Conservation (phyloP, 2,113 vertebrate species). For the Tachuris rubrigastra region DNA sequence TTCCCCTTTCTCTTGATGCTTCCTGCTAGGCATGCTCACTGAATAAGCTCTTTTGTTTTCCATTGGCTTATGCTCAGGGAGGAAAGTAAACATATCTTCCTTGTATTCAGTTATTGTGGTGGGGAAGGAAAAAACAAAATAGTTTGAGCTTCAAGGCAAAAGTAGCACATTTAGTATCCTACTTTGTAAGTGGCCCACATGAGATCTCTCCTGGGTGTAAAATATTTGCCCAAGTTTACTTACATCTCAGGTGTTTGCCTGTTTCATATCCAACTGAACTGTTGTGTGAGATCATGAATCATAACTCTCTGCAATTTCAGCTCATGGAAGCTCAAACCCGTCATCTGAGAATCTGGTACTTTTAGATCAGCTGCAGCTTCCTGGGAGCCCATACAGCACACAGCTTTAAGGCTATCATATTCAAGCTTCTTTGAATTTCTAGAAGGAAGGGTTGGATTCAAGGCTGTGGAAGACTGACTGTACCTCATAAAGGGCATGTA, state of each 20-base stretch:
- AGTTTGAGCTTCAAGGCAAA: not conserved
- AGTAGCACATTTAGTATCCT: not conserved
- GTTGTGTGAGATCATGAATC: not conserved
- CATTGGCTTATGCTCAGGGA: not conserved
- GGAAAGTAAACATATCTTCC: not conserved
- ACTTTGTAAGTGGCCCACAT: not conserved
- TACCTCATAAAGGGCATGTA: not conserved
- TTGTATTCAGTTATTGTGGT: not conserved
- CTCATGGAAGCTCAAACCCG: not conserved
- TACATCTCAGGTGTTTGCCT: not conserved
- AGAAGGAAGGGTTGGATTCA: not conserved
- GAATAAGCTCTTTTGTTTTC: conserved; percentile 7
- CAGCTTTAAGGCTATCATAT: not conserved
- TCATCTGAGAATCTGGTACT: not conserved
- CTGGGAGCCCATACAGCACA: not conserved
- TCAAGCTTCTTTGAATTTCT: not conserved
- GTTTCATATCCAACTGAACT: not conserved
- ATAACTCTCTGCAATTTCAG: not conserved
- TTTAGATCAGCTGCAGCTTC: not conserved
- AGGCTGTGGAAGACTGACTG: not conserved
- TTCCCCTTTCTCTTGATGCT: not conserved
- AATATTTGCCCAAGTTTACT: not conserved
- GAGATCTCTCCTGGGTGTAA: not conserved
- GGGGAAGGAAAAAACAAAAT: not conserved
- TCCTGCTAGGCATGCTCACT: not conserved